phyloP scores from a whole-genome alignment of 35 echinoderm and acorn worm genomes.

The Ptychodera flava region DNA sequence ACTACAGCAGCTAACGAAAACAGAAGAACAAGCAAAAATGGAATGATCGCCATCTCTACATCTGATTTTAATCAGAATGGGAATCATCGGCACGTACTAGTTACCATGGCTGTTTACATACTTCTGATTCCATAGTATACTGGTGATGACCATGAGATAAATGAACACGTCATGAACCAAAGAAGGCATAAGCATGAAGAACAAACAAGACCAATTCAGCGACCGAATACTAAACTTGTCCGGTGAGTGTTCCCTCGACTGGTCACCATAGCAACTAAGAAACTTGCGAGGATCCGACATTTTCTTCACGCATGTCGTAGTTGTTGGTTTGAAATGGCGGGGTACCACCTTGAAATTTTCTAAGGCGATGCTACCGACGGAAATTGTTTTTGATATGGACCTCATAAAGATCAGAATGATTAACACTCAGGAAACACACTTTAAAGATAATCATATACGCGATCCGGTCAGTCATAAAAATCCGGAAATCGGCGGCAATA shows the following conservation, averaged over 20 bases:
- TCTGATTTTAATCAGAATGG: too few relatives aligned
- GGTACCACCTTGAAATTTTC: not conserved
- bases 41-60: too few relatives aligned
- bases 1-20: too few relatives aligned
- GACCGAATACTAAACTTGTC: not conserved
- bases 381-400: too few relatives aligned
- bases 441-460: too few relatives aligned
- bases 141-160: not conserved
- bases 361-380: not conserved
- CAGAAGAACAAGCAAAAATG: too few relatives aligned
- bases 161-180: not conserved
- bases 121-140: not conserved
- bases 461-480: too few relatives aligned
- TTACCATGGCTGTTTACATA: not conserved
- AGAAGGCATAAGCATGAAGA: not conserved
- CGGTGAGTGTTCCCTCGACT: not conserved
- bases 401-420: too few relatives aligned
- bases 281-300: too few relatives aligned
- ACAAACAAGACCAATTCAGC: not conserved
- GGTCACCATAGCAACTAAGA: too few relatives aligned
- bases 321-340: not conserved
- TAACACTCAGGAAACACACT: too few relatives aligned
- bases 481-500: too few relatives aligned
- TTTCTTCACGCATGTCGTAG: not conserved
- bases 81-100: not conserved